These are phyloP conservation scores for Loris lydekkerianus DNA, from an alignment of 2,797 vertebrate genomes.

Conservation along the genomic window DNA sequence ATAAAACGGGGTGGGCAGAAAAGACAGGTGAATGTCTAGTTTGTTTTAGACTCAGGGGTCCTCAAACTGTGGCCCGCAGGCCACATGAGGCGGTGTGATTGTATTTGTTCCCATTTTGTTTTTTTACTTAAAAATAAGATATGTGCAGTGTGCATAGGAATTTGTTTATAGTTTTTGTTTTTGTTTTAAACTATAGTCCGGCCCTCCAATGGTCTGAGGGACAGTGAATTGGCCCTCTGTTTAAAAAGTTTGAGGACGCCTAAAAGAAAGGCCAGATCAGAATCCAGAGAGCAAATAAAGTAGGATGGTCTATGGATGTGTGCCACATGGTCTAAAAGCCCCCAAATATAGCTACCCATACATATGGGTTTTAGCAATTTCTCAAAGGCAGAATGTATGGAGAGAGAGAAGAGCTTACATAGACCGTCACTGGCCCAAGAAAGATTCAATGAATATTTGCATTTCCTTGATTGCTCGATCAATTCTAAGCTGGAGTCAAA, in stretches of 20 bases:
- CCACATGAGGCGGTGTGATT: no score
- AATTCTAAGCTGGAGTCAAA: background rate
- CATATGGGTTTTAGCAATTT: background rate
- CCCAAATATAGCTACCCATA: background rate
- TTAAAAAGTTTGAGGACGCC: no score
- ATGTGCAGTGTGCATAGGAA: no score
- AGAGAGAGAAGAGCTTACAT: background rate
- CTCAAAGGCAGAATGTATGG: background rate
- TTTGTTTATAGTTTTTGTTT: no score
- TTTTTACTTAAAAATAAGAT: no score
- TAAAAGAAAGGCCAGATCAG: background rate
- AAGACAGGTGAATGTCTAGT: background rate
- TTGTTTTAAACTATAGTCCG: no score
- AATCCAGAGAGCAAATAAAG: background rate
- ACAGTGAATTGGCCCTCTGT: no score
- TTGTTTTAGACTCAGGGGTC: background rate
- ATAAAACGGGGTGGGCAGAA: background rate
- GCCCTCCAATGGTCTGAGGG: no score
- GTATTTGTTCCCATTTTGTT: no score
- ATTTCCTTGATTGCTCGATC: slow-evolving; percentile 12
- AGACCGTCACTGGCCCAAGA: slow-evolving; percentile 9
- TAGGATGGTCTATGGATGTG: background rate
- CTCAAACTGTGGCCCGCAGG: no score
- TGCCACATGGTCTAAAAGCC: background rate
- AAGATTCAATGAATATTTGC: background rate